Conservation (phyloP, 2,113 vertebrate species). For the Notarius lentiginosus region DNA sequence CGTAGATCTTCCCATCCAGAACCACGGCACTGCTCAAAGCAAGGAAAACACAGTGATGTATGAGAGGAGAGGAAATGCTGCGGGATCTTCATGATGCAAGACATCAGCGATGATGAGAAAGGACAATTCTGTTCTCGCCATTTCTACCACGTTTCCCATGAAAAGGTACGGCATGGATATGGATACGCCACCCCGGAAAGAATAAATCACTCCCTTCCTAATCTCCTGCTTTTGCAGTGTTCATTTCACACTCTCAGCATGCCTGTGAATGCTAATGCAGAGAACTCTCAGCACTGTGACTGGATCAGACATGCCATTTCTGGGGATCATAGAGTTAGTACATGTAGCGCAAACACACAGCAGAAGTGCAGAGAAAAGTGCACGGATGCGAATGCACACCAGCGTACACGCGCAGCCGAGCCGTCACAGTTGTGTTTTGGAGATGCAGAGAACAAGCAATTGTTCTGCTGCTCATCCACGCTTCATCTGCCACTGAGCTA, state of each 20-base stretch:
- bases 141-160: not conserved
- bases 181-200: slow-evolving; percentile 18
- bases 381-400: not conserved
- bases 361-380: not conserved
- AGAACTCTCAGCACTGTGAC: slow-evolving; percentile 45
- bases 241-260: slow-evolving; percentile 46
- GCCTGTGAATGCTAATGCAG: slow-evolving; percentile 42
- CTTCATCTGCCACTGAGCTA: slow-evolving; percentile 55
- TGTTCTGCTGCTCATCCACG: slow-evolving; percentile 44
- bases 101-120: not conserved
- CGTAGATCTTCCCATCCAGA: slow-evolving; percentile 94
- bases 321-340: slow-evolving; percentile 25
- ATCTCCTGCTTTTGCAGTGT: slow-evolving; percentile 44
- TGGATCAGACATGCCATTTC: slow-evolving; percentile 36
- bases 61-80: not conserved
- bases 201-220: slow-evolving; percentile 37
- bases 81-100: not conserved
- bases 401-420: not conserved
- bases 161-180: not conserved
- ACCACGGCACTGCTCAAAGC: slow-evolving; percentile 80
- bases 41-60: not conserved
- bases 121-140: slow-evolving; percentile 10
- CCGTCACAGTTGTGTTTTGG: slow-evolving; percentile 18
- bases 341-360: slow-evolving; percentile 30
- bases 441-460: slow-evolving; percentile 38